Evolutionary conservation across 1,140 invertebrate genomes (phyloP), one percentile per base, ranked within the genome.

Genomic region (Brachionus angularis): DNA sequence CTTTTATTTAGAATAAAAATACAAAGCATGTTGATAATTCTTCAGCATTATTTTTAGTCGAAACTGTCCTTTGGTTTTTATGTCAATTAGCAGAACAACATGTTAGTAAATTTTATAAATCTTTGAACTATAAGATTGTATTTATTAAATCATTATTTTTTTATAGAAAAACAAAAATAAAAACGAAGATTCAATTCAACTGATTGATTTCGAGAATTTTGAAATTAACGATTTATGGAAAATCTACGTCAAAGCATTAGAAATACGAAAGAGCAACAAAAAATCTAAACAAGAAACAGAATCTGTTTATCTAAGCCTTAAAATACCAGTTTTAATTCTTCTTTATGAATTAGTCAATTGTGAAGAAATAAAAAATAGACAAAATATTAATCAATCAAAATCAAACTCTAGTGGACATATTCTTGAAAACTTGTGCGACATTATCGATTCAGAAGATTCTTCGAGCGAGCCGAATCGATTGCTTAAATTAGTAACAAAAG

Each of bases 41-140:
- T 58, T 18, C 53, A 3, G n/a, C 53, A 29, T 36, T 23, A 3
- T 23, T 58, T 58, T 58, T 58, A 58, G 27, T 39, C 8, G 39
- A 36, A 23, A 23, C 53, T 12, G 36, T 58, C 1, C 18, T 58
- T n/a, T 58, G 53, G 53, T 25, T 58, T 36, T 58, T 31, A n/a
- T 58, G 53, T 39, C 53, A 58, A 12, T 34, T 58, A 12, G 53
- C 53, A 7, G 53, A 58, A 58, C 53, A 58, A 27, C 53, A 58
- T 39, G 53, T 58, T 39, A 25, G 7, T 42, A 39, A 25, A 1
- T 18, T 27, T 58, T 23, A n/a, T 31, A 21, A 55, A 7, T 18
- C 44, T 47, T 21, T 36, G n/a, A n/a, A n/a, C n/a, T n/a, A n/a
- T n/a, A n/a, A n/a, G n/a, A n/a, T n/a, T n/a, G n/a, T n/a, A n/a